Evolutionary conservation across 2,888 invertebrate species (phyloP).

Genomic region (Ypsolopha sequella): DNA sequence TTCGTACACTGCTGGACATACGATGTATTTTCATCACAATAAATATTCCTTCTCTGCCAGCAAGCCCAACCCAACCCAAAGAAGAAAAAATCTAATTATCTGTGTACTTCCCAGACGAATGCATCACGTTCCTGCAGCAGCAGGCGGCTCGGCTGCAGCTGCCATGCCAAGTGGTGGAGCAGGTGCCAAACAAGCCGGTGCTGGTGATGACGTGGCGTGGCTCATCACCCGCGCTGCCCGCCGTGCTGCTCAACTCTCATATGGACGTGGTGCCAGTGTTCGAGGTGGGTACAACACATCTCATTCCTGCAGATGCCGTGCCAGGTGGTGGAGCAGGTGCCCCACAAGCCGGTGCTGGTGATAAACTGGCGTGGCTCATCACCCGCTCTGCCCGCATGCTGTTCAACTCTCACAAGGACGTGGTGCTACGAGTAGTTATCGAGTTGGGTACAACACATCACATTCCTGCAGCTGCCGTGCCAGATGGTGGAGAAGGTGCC

Average conservation of each 20-base stretch:
- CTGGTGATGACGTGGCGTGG: constrained; percentile 89
- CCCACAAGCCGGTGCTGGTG: constrained; percentile 82
- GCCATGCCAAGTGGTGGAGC: constrained; percentile 71
- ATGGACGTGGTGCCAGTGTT: constrained; percentile 98
- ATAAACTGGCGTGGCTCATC: constrained; percentile 87
- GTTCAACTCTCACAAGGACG: constrained; percentile 97
- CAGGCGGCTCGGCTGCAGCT: constrained; percentile 80
- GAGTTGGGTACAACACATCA: constrained; percentile 72
- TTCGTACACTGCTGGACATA: no score
- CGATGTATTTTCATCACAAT: no score
- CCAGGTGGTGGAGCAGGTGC: constrained; percentile 68
- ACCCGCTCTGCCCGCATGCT: constrained; percentile 80
- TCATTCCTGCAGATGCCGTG: constrained; percentile 79
- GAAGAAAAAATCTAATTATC: no score
- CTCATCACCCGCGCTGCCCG: constrained; percentile 75
- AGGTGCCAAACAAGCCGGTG: constrained; percentile 79
- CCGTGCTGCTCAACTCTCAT: constrained; percentile 91
- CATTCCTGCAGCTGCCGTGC: constrained; percentile 78
- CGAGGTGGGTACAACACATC: constrained; percentile 72
- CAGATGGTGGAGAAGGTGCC: constrained; percentile 70
- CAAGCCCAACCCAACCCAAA: no score
- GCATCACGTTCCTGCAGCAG: constrained; percentile 77
- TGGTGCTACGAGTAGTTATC: constrained; percentile 95
- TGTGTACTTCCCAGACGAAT: constrained; percentile 58
- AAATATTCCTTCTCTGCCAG: no score